Base-by-base conservation (phyloP, 1,140 invertebrate species). In the Melanaphis sacchari region DNA sequence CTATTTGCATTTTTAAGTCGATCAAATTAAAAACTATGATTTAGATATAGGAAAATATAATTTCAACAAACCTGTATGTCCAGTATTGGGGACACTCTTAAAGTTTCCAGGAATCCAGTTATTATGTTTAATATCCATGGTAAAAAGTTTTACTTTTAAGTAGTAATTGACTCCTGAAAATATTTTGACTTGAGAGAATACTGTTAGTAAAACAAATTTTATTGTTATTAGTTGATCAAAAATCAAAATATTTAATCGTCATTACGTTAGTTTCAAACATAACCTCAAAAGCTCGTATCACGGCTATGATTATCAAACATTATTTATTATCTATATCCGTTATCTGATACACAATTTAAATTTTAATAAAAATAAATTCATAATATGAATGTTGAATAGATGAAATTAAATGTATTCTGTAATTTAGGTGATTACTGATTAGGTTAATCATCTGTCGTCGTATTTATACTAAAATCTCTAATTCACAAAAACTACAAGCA, bases 71-170 rank as follows among this genome's bases (percentile, higher is more conserved):
- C 90, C 90, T 92, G 90, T 11, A 36, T 21, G 40, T 82, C 66
- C 66, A 49, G 41, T 82, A 43, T 92, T n/a, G 15, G 90, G 90
- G 49, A 82, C 76, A 49, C 2, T 82, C n/a, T 92, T 92, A 36
- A 92, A 92, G 31, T 92, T 81, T 26, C 90, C 90, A 38, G 90
- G 90, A 26, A 92, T 92, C 90, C 90, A 92, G 21, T 49, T 82
- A 26, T 81, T 26, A 6, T 22, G 1, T 36, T 38, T 46, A 8
- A 15, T 36, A 11, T 92, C 90, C 90, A 92, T 92, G 1, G 11
- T 81, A 11, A 76, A 76, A 3, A 66, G 40, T 6, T 43, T 15
- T 85, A 5, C 8, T 85, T 9, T 1, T 46, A 46, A 7, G 7
- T 41, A 84, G 24, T 22, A 22, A 41, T 1, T 22, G 1, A 82